phyloP scores from a whole-genome alignment of 1,140 invertebrate species.

The Diploscapter pachys region DNA sequence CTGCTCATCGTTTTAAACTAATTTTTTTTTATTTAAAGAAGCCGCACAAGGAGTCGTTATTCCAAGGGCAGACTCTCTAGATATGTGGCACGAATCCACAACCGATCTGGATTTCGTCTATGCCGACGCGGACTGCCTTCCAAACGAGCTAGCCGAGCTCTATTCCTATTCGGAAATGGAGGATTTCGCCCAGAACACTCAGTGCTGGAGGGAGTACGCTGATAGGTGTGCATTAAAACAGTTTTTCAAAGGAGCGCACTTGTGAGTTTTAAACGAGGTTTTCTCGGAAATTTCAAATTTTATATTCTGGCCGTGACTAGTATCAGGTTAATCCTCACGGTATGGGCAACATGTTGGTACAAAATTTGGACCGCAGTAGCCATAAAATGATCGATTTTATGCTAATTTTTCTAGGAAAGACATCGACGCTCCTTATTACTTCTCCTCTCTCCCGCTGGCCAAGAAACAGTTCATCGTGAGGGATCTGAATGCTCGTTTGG shows the following conservation, averaged over 20 bases:
- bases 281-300: constrained; percentile 10
- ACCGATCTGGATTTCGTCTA: constrained; percentile 51
- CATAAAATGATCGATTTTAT: background rate
- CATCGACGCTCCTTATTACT: background rate
- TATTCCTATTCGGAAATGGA: constrained; percentile 58
- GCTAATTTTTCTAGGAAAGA: constrained; percentile 16
- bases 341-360: constrained; percentile 7
- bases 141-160: constrained; percentile 51
- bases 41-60: background rate
- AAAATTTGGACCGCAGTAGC: background rate
- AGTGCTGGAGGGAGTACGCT: constrained; percentile 43
- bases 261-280: constrained; percentile 15
- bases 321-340: background rate
- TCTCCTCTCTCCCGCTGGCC: constrained; percentile 19
- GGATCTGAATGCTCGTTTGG: constrained; percentile 44
- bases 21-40: background rate
- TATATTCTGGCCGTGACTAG: background rate
- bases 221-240: constrained; percentile 35
- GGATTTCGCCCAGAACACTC: constrained; percentile 46
- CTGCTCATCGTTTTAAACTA: constrained; percentile 8
- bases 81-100: constrained; percentile 36
- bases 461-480: constrained; percentile 24
- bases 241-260: constrained; percentile 3
- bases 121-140: constrained; percentile 44
- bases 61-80: background rate